Evolutionary conservation across 2,797 vertebrate species (phyloP).

Genomic region (Schizothorax lantsangensis): DNA sequence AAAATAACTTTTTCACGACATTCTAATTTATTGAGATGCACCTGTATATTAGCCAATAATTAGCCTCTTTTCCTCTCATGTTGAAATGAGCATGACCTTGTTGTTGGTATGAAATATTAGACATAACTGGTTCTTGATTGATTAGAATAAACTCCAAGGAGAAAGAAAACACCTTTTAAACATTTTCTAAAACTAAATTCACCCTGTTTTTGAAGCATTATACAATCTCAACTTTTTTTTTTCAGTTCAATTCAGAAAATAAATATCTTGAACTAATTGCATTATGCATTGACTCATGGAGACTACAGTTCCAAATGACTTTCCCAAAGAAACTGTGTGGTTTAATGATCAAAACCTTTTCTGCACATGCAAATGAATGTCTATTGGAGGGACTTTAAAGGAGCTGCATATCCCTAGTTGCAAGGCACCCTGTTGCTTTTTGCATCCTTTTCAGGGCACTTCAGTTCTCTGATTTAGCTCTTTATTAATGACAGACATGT

Average conservation of each 20-base stretch:
- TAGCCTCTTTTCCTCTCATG: not conserved
- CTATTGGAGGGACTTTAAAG: constrained; percentile 43
- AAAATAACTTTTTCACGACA: too few species aligned
- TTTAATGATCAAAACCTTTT: constrained; percentile 38
- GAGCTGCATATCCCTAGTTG: constrained; percentile 14
- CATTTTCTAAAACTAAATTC: not conserved
- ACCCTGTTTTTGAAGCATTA: not conserved
- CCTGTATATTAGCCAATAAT: too few species aligned
- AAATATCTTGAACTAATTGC: constrained; percentile 18
- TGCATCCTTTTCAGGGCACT: constrained; percentile 27
- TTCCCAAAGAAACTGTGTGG: constrained; percentile 23
- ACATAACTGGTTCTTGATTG: not conserved
- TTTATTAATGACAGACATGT: constrained; percentile 27
- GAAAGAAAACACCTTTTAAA: not conserved
- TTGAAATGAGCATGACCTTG: not conserved
- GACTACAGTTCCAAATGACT: constrained; percentile 28
- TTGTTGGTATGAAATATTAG: not conserved
- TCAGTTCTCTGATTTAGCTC: constrained; percentile 31
- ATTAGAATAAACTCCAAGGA: not conserved
- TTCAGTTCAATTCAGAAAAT: not conserved
- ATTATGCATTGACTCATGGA: constrained; percentile 26
- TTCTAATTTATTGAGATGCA: too few species aligned
- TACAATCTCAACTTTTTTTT: not conserved
- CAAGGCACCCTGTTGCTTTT: constrained; percentile 36
- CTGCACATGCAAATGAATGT: constrained; percentile 49